A percentile compares a stretch with the other conserved stretches of the same genome.
Conservation (phyloP, 53 echinoderm and acorn worm genomes). For the Paracentrotus lividus region DNA sequence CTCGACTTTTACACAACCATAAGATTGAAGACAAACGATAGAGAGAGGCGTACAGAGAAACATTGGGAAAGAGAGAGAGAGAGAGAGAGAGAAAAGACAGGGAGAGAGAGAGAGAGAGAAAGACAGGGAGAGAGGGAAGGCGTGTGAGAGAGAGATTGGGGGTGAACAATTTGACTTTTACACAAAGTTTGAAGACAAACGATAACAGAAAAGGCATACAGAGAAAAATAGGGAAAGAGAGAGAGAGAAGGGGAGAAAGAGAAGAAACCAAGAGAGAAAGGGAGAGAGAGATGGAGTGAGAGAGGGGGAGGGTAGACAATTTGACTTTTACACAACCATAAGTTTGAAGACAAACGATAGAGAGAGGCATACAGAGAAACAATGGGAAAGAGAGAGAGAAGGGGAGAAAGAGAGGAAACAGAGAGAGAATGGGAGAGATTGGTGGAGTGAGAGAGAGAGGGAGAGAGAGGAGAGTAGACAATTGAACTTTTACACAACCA, state of each 20-base stretch:
- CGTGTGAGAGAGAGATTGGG: not conserved
- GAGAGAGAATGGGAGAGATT: not conserved
- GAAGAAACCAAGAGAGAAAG: too few relatives aligned
- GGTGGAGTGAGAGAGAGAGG: too few relatives aligned
- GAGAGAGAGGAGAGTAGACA: not conserved
- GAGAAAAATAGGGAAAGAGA: not conserved
- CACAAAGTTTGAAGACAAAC: not conserved
- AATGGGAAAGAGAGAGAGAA: not conserved
- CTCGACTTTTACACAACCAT: not conserved
- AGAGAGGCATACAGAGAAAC: too few relatives aligned
- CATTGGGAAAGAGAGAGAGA: not conserved
- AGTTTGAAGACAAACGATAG: not conserved
- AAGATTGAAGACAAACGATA: not conserved
- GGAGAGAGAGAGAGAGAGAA: not conserved
- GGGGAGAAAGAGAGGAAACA: not conserved
- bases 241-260: not conserved
- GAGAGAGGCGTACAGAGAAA: too few relatives aligned
- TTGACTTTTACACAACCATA: not conserved
- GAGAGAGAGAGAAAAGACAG: not conserved
- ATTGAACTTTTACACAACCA: not conserved
- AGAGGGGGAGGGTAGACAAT: too few relatives aligned
- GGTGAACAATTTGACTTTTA: not conserved
- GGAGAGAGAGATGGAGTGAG: too few relatives aligned
- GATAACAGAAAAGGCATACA: not conserved
- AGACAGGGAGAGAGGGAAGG: not conserved